phyloP scores from a whole-genome alignment of 2,113 vertebrate species.

The Sisor rabdophorus region DNA sequence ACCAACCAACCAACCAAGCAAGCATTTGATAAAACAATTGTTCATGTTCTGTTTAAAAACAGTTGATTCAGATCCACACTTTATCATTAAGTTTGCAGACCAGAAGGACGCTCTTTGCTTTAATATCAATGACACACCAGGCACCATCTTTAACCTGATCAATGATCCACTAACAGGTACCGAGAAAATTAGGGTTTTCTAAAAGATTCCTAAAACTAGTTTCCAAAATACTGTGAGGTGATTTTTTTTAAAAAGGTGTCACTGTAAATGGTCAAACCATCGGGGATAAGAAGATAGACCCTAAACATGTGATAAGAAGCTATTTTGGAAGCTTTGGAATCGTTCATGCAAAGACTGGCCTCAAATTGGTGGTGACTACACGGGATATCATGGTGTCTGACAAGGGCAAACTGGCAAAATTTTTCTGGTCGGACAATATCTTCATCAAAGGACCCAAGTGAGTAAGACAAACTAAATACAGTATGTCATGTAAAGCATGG shows the following conservation, averaged over 20 bases:
- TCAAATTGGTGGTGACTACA: slow-evolving; percentile 79
- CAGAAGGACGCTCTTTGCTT: slow-evolving; percentile 85
- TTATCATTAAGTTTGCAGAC: slow-evolving; percentile 81
- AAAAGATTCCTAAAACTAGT: not conserved
- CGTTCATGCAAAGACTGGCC: slow-evolving; percentile 65
- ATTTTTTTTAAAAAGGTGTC: slow-evolving; percentile 70
- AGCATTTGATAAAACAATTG: not conserved
- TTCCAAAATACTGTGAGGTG: no score
- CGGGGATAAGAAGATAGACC: slow-evolving; percentile 75
- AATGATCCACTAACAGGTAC: slow-evolving; percentile 80
- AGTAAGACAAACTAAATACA: slow-evolving; percentile 40
- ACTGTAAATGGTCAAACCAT: slow-evolving; percentile 86
- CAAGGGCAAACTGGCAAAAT: slow-evolving; percentile 56
- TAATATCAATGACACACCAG: slow-evolving; percentile 84
- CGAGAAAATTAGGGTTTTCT: not conserved
- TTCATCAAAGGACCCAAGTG: slow-evolving; percentile 72
- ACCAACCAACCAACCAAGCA: not conserved
- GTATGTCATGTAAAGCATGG: not conserved
- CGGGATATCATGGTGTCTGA: slow-evolving; percentile 73
- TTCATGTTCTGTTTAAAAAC: slow-evolving; percentile 27
- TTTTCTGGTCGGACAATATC: slow-evolving; percentile 78
- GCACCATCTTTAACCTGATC: slow-evolving; percentile 82
- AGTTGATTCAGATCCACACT: slow-evolving; percentile 97
- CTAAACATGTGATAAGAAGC: slow-evolving; percentile 68
- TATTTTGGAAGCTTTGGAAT: slow-evolving; percentile 90